phyloP scores from a whole-genome alignment of 2,888 invertebrate genomes.

The Apodemia zela region DNA sequence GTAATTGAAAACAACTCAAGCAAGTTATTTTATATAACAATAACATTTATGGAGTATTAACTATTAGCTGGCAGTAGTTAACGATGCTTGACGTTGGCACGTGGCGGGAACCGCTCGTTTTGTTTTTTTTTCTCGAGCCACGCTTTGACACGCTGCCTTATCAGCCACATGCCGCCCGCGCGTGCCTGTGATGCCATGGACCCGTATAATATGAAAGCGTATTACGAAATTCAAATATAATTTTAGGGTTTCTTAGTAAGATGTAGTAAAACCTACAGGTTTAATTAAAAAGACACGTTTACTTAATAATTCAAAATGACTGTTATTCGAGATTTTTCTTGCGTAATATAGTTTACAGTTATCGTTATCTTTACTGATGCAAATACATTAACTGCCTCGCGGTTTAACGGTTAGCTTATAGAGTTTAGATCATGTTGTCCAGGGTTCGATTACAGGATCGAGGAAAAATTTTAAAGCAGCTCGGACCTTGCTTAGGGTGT shows the following conservation, averaged over 20 bases:
- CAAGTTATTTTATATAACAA: no score
- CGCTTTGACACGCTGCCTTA: slow-evolving; percentile 40
- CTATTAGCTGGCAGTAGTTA: not conserved
- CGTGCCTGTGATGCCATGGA: slow-evolving; percentile 44
- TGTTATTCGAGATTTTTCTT: no score
- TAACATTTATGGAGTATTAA: no score
- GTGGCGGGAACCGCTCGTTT: slow-evolving; percentile 22
- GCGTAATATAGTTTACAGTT: not conserved
- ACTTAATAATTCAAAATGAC: no score
- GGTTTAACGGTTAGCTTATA: no score
- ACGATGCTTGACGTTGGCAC: slow-evolving; percentile 8
- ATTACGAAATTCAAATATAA: slow-evolving; percentile 1
- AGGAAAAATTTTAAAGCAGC: no score
- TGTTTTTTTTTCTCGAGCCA: slow-evolving; percentile 44
- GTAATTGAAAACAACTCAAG: no score
- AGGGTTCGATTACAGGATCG: no score
- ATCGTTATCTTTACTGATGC: not conserved
- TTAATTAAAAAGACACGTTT: no score
- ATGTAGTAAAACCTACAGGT: not conserved
- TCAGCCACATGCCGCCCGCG: slow-evolving; percentile 70
- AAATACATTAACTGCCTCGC: not conserved
- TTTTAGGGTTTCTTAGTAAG: not conserved
- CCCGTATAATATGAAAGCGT: slow-evolving; percentile 1
- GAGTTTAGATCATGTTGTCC: no score
- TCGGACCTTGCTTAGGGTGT: no score